These are phyloP conservation scores for Carabus problematicus DNA, from an alignment of 2,888 invertebrate species.

Conservation along the genomic window DNA sequence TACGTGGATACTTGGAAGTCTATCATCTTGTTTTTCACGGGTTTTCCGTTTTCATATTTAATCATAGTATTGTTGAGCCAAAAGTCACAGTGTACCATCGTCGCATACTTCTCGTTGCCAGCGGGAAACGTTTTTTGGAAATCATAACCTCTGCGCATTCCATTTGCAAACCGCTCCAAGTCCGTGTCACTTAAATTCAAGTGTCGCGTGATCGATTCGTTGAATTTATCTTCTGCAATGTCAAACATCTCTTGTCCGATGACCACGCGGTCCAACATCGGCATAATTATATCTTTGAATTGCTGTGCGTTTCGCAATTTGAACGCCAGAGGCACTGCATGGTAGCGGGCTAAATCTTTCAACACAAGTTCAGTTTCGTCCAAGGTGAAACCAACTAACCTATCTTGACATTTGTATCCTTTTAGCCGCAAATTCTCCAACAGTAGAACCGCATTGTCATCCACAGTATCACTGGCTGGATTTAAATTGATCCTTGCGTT, in stretches of 20 bases:
- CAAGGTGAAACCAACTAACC: slow-evolving; percentile 59
- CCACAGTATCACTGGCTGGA: slow-evolving; percentile 53
- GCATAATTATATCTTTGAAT: slow-evolving; percentile 55
- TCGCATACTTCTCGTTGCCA: slow-evolving; percentile 60
- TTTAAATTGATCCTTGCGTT: slow-evolving; percentile 57
- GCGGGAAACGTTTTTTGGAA: slow-evolving; percentile 45
- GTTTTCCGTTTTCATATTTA: slow-evolving; percentile 52
- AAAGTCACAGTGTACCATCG: slow-evolving; percentile 63
- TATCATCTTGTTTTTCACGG: slow-evolving; percentile 58
- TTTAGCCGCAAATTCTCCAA: slow-evolving; percentile 61
- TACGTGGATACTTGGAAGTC: slow-evolving; percentile 66
- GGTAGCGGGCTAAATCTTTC: slow-evolving; percentile 61
- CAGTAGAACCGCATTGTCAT: slow-evolving; percentile 63
- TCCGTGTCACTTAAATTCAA: slow-evolving; percentile 19
- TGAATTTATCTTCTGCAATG: slow-evolving; percentile 24
- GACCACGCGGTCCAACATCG: slow-evolving; percentile 50
- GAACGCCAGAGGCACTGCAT: slow-evolving; percentile 63
- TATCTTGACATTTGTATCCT: slow-evolving; percentile 59
- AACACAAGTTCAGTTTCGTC: slow-evolving; percentile 58
- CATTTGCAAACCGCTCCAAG: slow-evolving; percentile 38
- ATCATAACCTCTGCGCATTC: slow-evolving; percentile 24
- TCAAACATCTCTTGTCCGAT: slow-evolving; percentile 40
- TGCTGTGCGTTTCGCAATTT: slow-evolving; percentile 57
- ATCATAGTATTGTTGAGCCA: slow-evolving; percentile 69
- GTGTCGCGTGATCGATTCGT: slow-evolving; percentile 17